Evolutionary conservation across 2,888 invertebrate species (phyloP), one percentile per base, ranked within the genome.

Genomic region (Andrena flavipes): DNA sequence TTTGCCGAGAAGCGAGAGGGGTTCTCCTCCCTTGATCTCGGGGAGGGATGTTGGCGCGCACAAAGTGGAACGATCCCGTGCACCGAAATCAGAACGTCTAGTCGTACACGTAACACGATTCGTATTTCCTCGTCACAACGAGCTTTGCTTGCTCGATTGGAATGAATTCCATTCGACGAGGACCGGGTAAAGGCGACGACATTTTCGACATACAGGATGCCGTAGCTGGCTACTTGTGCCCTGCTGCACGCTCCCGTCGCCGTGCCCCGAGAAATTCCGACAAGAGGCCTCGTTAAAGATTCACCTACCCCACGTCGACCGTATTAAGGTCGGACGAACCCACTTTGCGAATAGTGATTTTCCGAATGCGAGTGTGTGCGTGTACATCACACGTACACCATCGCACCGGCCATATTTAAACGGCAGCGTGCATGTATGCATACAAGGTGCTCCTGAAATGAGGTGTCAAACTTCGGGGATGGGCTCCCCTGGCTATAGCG

Each of bases 251-350:
- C 69, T 69, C 71, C 77, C 59, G 56, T 69, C 49, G 54, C 68
- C 63, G 48, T 73, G 63, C 80, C 86, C 42, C 69, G 81, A 80
- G 84, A 86, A 87, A 88, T 87, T 84, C 82, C 85, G 87, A 88
- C 86, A 85, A 88, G 88, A 80, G 88, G 77, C 80, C 85, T 87
- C 87, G 82, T 88, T 85, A 88, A 88, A 88, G 88, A 88, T 88
- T 88, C 85, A 85, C 87, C 76, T 85, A 75, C 73, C 82, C 81
- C 84, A 77, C 87, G 79, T 87, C 82, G 80, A 82, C 62, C 82
- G 84, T 82, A 84, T 87, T 88, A 85, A 79, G 88, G 85, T 81
- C 85, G 84, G 77, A 87, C 88, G 87, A 80, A 82, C 84, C 80
- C 87, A 88, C 82, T 87, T 84, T 85, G 77, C 87, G 85, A 82